Percentiles rank a stretch among this genome's conserved stretches.
These are phyloP conservation scores for Plectropomus leopardus DNA, from an alignment of 2,113 vertebrate species.

Conservation along the genomic window DNA sequence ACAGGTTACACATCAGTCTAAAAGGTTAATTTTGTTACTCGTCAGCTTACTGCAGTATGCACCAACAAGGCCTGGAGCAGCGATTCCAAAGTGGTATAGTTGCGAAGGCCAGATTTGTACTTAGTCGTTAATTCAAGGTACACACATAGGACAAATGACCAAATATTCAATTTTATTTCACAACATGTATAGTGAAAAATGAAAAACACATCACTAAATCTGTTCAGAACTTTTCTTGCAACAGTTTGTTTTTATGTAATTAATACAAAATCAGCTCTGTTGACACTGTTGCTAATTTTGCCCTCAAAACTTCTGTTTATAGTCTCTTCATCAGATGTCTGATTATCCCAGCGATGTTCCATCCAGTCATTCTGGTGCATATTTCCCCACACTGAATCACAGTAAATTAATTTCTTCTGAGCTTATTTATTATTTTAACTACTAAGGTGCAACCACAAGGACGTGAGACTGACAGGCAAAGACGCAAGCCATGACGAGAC, in stretches of 20 bases:
- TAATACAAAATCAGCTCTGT: slow-evolving; percentile 3
- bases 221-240: background rate
- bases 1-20: too few relatives aligned
- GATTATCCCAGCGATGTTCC: slow-evolving; percentile 15
- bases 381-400: slow-evolving; percentile 26
- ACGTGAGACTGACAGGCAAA: slow-evolving; percentile 24
- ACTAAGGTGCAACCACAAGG: slow-evolving; percentile 35
- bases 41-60: too few relatives aligned
- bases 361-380: background rate
- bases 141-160: too few relatives aligned
- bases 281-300: slow-evolving; percentile 3
- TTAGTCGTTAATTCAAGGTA: too few relatives aligned
- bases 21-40: too few relatives aligned
- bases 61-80: too few relatives aligned
- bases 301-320: slow-evolving; percentile 22
- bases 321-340: slow-evolving; percentile 30
- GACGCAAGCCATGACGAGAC: slow-evolving; percentile 35
- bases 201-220: background rate
- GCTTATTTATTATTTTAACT: slow-evolving; percentile 33
- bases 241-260: slow-evolving; percentile 11
- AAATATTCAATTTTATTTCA: too few relatives aligned
- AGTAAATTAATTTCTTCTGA: slow-evolving; percentile 24
- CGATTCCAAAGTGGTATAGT: too few relatives aligned
- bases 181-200: background rate
- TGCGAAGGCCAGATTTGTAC: too few relatives aligned